phyloP scores from a whole-genome alignment of 2,113 vertebrate genomes.

The Grus americana region DNA sequence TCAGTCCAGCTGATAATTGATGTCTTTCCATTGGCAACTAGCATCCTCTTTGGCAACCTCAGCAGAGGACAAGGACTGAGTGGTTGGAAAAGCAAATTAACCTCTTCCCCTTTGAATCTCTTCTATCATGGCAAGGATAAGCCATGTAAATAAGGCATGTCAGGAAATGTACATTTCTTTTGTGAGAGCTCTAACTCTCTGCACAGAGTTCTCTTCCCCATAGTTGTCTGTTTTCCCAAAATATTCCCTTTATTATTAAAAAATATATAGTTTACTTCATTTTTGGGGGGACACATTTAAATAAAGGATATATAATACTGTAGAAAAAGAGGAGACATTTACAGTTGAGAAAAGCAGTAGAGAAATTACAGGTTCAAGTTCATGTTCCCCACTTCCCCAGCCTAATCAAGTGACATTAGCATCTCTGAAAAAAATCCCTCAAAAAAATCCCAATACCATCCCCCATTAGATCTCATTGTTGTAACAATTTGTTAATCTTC shows the following conservation, averaged over 20 bases:
- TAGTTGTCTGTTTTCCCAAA: not conserved
- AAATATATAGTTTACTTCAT: not conserved
- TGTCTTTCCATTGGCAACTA: constrained; percentile 59
- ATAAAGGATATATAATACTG: not conserved
- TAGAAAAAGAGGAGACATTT: not conserved
- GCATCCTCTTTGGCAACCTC: constrained; percentile 48
- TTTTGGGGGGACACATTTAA: not conserved
- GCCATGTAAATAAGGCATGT: constrained; percentile 26
- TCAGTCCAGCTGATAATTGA: constrained; percentile 48
- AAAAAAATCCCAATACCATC: not conserved
- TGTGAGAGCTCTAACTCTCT: not conserved
- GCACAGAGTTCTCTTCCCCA: not conserved
- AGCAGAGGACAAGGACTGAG: constrained; percentile 28
- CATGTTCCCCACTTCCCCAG: not conserved
- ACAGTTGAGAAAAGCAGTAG: not conserved
- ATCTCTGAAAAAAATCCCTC: not conserved
- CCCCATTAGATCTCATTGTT: not conserved
- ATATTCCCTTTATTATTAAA: not conserved
- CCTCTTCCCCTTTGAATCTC: constrained; percentile 50
- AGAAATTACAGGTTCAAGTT: not conserved
- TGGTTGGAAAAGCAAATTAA: constrained; percentile 62
- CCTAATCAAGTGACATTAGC: not conserved
- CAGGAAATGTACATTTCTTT: not conserved
- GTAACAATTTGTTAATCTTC: not conserved
- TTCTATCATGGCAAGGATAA: constrained; percentile 28